Percentiles rank a stretch among this genome's conserved stretches.
phyloP scores from a whole-genome alignment of 2,797 vertebrate species.

The Karalla daura region DNA sequence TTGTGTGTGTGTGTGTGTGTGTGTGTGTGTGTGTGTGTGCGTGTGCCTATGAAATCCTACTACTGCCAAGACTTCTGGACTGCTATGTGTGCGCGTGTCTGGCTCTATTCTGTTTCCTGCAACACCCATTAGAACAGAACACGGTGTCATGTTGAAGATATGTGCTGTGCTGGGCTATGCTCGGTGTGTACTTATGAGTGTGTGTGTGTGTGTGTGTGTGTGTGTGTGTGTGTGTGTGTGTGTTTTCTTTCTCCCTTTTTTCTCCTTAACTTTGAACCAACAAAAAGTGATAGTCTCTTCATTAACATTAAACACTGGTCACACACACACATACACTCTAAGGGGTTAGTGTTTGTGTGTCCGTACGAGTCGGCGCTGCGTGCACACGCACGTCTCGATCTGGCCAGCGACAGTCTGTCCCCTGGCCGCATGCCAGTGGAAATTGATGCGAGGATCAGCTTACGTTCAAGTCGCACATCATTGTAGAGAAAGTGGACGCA shows the following conservation, averaged over 20 bases:
- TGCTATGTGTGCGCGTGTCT: conserved; percentile 57
- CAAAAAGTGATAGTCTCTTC: conserved; percentile 2
- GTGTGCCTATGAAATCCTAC: conserved; percentile 21
- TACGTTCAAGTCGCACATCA: conserved; percentile 71
- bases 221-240: neutral
- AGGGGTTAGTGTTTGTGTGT: neutral
- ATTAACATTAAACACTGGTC: conserved; percentile 3
- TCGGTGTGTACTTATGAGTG: conserved; percentile 1
- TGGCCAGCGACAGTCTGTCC: conserved; percentile 75
- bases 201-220: conserved; percentile 5
- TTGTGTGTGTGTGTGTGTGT: conserved; percentile 8
- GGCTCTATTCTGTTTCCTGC: conserved; percentile 63
- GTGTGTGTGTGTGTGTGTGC: conserved; percentile 15
- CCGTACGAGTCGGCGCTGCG: neutral
- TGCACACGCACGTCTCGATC: conserved; percentile 31
- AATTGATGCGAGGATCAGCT: conserved; percentile 73
- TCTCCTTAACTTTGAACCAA: neutral
- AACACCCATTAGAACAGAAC: conserved; percentile 65
- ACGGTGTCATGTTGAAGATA: conserved; percentile 65
- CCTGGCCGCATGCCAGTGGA: conserved; percentile 68
- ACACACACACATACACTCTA: conserved; percentile 1
- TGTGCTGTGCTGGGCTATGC: conserved; percentile 25
- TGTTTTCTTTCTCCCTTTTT: neutral
- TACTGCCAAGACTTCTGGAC: conserved; percentile 59
- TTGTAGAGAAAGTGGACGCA: conserved; percentile 54